Percentiles rank a stretch among this genome's conserved stretches.
These are phyloP conservation scores for Baccha elongata DNA, from an alignment of 2,888 invertebrate species.

Conservation along the genomic window DNA sequence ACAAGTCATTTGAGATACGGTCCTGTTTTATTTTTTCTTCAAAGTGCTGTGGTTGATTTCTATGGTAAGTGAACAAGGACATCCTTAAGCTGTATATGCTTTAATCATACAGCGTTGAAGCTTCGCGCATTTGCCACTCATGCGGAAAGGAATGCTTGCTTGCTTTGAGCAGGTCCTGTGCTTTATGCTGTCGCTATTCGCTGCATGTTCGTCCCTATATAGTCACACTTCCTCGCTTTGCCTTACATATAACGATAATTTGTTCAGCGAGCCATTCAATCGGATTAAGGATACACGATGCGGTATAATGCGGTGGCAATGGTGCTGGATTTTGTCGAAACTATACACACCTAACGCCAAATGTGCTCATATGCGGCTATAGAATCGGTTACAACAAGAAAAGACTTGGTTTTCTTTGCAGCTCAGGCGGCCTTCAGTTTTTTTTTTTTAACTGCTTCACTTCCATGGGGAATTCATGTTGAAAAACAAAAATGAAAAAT, in stretches of 20 bases:
- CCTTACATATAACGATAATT: conserved; percentile 56
- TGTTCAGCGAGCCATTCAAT: conserved; percentile 67
- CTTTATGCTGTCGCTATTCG: not conserved
- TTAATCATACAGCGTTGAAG: conserved; percentile 9
- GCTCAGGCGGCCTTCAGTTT: not conserved
- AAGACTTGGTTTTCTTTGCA: not conserved
- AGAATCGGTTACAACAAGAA: conserved; percentile 8
- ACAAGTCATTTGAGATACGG: no score
- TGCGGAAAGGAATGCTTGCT: conserved; percentile 34
- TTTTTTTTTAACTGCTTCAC: not conserved
- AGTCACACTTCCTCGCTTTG: conserved; percentile 7
- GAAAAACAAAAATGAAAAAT: conserved; percentile 17
- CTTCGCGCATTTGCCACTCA: conserved; percentile 41
- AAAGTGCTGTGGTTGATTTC: conserved; percentile 17
- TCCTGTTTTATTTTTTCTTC: not conserved
- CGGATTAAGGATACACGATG: conserved; percentile 62
- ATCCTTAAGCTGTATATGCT: conserved; percentile 31
- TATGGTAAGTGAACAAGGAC: conserved; percentile 7
- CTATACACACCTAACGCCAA: conserved; percentile 36
- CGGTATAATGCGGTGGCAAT: conserved; percentile 38
- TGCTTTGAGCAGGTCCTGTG: conserved; percentile 14
- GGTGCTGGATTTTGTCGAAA: conserved; percentile 8
- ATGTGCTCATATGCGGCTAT: conserved; percentile 46
- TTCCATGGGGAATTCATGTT: not conserved
- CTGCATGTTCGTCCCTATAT: not conserved